Percentiles rank a stretch among this genome's conserved stretches.
Conservation (phyloP, 2,113 vertebrate genomes). For the Strix uralensis region DNA sequence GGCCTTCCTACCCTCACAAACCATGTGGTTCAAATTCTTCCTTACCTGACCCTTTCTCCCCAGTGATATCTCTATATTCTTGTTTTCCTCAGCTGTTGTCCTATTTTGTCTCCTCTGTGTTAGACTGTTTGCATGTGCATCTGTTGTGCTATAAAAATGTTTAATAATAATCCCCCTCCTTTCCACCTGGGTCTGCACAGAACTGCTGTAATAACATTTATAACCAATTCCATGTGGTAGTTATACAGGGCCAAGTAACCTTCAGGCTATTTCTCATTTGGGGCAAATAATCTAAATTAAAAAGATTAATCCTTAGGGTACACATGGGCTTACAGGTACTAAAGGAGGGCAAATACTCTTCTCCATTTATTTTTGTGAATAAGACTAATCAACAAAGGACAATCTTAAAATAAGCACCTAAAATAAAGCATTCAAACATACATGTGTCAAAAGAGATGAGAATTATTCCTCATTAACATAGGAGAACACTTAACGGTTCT, state of each 20-base stretch:
- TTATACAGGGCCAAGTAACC: not conserved
- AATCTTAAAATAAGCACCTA: not conserved
- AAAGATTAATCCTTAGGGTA: constrained; percentile 44
- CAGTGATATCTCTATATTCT: not conserved
- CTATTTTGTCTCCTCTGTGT: not conserved
- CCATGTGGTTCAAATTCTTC: not conserved
- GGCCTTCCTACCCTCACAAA: not conserved
- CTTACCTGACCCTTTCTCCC: not conserved
- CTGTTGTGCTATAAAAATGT: constrained; percentile 31
- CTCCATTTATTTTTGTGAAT: constrained; percentile 13
- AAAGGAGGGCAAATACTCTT: constrained; percentile 12
- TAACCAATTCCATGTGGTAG: not conserved
- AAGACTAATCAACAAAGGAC: not conserved
- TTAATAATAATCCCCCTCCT: constrained; percentile 26
- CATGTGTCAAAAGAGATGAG: not conserved
- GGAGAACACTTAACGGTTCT: not conserved
- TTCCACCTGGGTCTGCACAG: constrained; percentile 19
- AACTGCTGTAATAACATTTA: not conserved
- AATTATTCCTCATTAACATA: not conserved
- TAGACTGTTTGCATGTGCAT: not conserved
- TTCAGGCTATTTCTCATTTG: constrained; percentile 25
- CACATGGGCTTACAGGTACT: not conserved
- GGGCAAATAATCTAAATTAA: constrained; percentile 47
- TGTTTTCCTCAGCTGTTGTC: not conserved
- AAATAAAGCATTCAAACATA: not conserved